Base-by-base conservation (phyloP, 2,797 vertebrate genomes). In the Halcyon chelicuti region DNA sequence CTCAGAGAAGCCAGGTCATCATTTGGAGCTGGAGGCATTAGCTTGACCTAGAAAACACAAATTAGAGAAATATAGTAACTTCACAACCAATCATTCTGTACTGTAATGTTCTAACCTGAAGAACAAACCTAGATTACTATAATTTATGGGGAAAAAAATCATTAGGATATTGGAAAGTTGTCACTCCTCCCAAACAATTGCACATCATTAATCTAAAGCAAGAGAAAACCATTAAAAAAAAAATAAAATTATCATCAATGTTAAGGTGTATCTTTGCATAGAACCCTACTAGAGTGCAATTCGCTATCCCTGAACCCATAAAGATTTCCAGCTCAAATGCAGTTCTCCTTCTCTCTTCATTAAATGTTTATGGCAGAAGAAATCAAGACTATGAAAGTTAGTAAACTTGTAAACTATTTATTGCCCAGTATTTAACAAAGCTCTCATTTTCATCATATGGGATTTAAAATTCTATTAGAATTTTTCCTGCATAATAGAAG, bases 1-100 rank as follows among this genome's bases (percentile, higher is more conserved):
- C 98, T 99, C 97, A 99, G 98, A 17, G 99, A 99, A 1, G 99
- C 99, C 81, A 99, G 98, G 98, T 99, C 99, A 19, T 99, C 99
- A 19, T 98, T 99, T 29, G 99, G 99, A 17, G 99, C 99, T 1
- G 99, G 99, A 89, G 99, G 99, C 98, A 99, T 99, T 68, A 99
- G 97, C 82, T 99, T 99, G 76, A 99, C 98, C 99, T 99, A 94
- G 54, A 79, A 90, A 90, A 94, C 22, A 94, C 3, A 90, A 89
- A 75, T 74, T 26, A 44, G n/a, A 94, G 49, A 95, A 33, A 82
- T 44, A 70, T 62, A 68, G 20, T 71, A 58, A 92, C 18, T 74
- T 76, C 28, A 74, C 61, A 86, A 47, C 33, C 22, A 12, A 62
- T 65, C 10, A 68, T 42, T 72, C 37, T 68, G 12, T 68, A 40